Conservation (phyloP, 1,140 invertebrate genomes). For the Ceratina calcarata region DNA sequence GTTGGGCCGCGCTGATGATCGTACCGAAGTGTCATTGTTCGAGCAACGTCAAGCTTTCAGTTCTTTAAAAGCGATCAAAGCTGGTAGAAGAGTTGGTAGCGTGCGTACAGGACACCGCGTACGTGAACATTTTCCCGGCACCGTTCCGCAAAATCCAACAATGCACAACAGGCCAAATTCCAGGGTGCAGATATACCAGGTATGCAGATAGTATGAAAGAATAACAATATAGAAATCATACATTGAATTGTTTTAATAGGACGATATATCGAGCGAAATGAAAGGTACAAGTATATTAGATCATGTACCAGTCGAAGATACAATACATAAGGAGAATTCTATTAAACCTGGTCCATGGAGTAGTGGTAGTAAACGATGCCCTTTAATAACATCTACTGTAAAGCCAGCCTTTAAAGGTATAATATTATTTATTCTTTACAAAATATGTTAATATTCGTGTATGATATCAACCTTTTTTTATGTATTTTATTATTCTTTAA, state of each 20-base stretch:
- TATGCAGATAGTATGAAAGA: constrained; percentile 23
- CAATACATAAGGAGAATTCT: constrained; percentile 83
- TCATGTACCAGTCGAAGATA: constrained; percentile 81
- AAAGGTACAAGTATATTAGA: constrained; percentile 81
- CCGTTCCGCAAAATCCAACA: constrained; percentile 68
- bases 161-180: constrained; percentile 68
- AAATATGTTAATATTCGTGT: constrained; percentile 14
- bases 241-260: constrained; percentile 52
- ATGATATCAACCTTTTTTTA: not conserved
- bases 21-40: constrained; percentile 81
- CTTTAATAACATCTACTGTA: constrained; percentile 68
- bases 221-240: not conserved
- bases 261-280: constrained; percentile 67
- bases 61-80: constrained; percentile 84
- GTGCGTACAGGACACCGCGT: constrained; percentile 79
- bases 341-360: constrained; percentile 85
- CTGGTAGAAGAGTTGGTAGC: constrained; percentile 79
- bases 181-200: constrained; percentile 76
- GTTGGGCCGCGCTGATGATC: constrained; percentile 82
- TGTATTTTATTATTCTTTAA: constrained; percentile 13
- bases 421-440: not conserved
- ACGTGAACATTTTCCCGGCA: constrained; percentile 73
- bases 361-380: constrained; percentile 73
- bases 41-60: constrained; percentile 87
- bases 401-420: constrained; percentile 78